These are phyloP conservation scores for Petrocephalus microphthalmus DNA, from an alignment of 2,113 vertebrate genomes.

Conservation along the genomic window DNA sequence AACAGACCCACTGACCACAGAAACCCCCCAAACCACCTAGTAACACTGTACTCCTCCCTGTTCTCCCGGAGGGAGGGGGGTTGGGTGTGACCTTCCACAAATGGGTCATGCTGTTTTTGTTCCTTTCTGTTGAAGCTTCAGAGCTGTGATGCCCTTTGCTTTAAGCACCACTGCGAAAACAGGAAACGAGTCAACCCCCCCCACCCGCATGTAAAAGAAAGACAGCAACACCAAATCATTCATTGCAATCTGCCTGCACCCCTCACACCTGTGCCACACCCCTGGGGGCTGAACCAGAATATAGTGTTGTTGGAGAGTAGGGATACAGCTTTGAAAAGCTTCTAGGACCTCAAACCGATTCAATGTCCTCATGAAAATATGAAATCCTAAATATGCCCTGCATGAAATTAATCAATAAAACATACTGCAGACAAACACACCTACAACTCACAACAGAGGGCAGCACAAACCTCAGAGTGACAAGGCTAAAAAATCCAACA, in stretches of 20 bases:
- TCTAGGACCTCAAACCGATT: neutral
- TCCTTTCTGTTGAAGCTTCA: slow-evolving; percentile 5
- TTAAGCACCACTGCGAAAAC: neutral
- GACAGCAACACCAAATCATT: no score
- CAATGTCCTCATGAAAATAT: neutral
- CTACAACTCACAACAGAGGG: neutral
- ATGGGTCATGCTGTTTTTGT: neutral
- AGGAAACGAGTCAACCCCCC: neutral
- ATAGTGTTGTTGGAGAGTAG: neutral
- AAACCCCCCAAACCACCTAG: neutral
- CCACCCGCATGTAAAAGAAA: neutral
- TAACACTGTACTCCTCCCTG: neutral
- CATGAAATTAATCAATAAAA: neutral
- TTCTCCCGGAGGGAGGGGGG: neutral
- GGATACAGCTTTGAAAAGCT: neutral
- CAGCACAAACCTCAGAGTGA: neutral
- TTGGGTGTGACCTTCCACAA: slow-evolving; percentile 1
- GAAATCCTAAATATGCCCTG: neutral
- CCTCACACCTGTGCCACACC: neutral
- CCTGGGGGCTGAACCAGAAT: neutral
- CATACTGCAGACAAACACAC: neutral
- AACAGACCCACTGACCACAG: neutral
- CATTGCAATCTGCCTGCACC: neutral
- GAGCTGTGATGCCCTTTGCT: slow-evolving; percentile 12
- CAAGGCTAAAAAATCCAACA: neutral